A percentile compares a stretch with the other conserved stretches of the same genome.
Conservation (phyloP, 2,888 invertebrate genomes). For the Drosophila bunnanda region DNA sequence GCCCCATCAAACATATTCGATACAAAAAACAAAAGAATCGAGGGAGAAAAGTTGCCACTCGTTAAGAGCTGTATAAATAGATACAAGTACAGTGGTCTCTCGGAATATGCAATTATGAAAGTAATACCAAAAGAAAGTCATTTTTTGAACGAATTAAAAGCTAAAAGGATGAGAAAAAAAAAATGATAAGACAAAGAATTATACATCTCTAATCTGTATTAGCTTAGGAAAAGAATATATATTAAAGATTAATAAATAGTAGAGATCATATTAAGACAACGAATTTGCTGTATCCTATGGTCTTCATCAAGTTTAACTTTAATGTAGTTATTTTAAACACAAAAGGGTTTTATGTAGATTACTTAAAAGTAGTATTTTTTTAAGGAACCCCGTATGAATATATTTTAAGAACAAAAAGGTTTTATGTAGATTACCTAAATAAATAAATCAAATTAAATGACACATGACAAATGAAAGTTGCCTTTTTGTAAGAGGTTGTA, state of each 20-base stretch:
- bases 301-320: not conserved
- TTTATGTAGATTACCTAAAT: too few species aligned
- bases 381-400: too few species aligned
- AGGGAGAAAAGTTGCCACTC: conserved; percentile 13
- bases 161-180: too few species aligned
- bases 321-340: too few species aligned
- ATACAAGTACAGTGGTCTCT: conserved; percentile 32
- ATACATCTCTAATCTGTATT: too few species aligned
- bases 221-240: not conserved
- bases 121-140: not conserved
- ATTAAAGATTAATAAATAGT: not conserved
- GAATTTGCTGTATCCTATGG: not conserved
- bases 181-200: not conserved
- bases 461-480: too few species aligned
- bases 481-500: too few species aligned
- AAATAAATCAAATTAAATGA: too few species aligned
- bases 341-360: not conserved
- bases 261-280: not conserved
- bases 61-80: conserved; percentile 50
- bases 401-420: too few species aligned
- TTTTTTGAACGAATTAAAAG: not conserved
- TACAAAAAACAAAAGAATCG: conserved; percentile 6
- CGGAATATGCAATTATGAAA: not conserved
- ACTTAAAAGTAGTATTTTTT: too few species aligned
- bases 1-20: conserved; percentile 39